Evolutionary conservation across 2,888 invertebrate genomes (phyloP), one percentile per base, ranked within the genome.

Genomic region (Chaetoderma sp.): DNA sequence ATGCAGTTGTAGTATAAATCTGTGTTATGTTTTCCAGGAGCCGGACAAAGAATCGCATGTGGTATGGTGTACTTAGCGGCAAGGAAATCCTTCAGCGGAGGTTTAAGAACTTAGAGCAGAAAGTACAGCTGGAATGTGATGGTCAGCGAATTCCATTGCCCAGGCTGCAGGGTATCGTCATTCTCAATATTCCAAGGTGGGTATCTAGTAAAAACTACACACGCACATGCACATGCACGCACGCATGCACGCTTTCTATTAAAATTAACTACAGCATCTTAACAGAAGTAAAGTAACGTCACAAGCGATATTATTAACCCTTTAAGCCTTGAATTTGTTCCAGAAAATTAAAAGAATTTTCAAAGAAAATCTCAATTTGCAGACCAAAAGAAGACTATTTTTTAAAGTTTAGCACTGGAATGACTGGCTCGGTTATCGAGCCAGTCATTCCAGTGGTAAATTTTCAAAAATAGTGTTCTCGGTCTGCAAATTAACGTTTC

Each of bases 71-170:
- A 39, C 83, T 90, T 4, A 90, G 90, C 16, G 88, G 89, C 52
- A 89, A 89, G 79, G 89, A 90, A 77, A 86, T 89, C 73, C 77
- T 89, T 55, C 94, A 97, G 83, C 93, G 94, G 82, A 96, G 96
- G 0, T 98, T 95, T 86, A 95, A 96, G 84, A 98, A 98, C 88
- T 89, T 98, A 49, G 98, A 98, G 70, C 96, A 98, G 84, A 89
- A 96, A 25, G 96, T 98, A 0, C 95, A 96, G 76, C 86, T 98
- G 25, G 98, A 98, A 87, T 98, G 98, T 84, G 98, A 98, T 84
- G 98, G 98, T 0, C 94, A 95, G 83, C 90, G 95, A 72, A 97
- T 98, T 76, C 97, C 97, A 0, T 88, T 98, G 44, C 98, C 98
- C 0, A 95, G 96, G 70, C 88, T 98, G 30, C 98, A 98, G 87